Percentiles rank a stretch among this genome's conserved stretches.
phyloP scores from a whole-genome alignment of 2,888 invertebrate genomes.

The Fragum whitleyi region DNA sequence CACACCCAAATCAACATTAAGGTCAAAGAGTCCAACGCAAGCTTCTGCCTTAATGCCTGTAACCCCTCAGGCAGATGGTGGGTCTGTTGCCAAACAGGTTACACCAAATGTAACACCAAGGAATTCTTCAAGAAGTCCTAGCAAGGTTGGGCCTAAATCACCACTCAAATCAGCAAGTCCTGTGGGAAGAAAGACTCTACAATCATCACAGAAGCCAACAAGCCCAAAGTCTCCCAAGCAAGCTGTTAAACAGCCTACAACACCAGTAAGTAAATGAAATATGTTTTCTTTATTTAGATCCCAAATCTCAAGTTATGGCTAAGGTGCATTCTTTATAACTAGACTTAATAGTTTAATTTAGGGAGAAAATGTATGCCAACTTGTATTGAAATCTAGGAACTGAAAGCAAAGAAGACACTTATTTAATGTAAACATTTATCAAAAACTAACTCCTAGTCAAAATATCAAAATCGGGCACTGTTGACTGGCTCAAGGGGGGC shows the following conservation, averaged over 20 bases:
- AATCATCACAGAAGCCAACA: neutral
- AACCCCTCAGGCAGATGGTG: neutral
- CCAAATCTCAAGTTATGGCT: too few species aligned
- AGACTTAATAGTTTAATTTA: too few species aligned
- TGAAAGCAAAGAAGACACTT: too few species aligned
- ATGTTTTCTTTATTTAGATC: too few species aligned
- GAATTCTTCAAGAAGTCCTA: slow-evolving; percentile 33
- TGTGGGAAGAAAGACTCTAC: slow-evolving; percentile 7
- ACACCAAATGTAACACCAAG: slow-evolving; percentile 31
- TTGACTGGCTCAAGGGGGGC: too few species aligned
- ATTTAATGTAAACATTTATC: too few species aligned
- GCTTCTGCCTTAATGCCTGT: neutral
- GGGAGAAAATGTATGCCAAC: too few species aligned
- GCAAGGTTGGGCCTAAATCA: neutral
- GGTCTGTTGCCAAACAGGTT: too few species aligned
- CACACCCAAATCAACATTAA: slow-evolving; percentile 12
- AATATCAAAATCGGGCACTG: too few species aligned
- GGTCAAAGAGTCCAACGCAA: slow-evolving; percentile 45
- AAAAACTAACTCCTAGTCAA: too few species aligned
- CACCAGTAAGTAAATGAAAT: neutral
- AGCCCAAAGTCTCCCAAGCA: slow-evolving; percentile 32
- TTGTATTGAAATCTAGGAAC: too few species aligned
- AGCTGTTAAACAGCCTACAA: slow-evolving; percentile 17
- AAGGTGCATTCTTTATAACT: too few species aligned
- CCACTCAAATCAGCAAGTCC: slow-evolving; percentile 40